Percentiles rank a stretch among this genome's conserved stretches.
Evolutionary conservation across 1,140 invertebrate genomes (phyloP).

Genomic region (Aplysia californica): DNA sequence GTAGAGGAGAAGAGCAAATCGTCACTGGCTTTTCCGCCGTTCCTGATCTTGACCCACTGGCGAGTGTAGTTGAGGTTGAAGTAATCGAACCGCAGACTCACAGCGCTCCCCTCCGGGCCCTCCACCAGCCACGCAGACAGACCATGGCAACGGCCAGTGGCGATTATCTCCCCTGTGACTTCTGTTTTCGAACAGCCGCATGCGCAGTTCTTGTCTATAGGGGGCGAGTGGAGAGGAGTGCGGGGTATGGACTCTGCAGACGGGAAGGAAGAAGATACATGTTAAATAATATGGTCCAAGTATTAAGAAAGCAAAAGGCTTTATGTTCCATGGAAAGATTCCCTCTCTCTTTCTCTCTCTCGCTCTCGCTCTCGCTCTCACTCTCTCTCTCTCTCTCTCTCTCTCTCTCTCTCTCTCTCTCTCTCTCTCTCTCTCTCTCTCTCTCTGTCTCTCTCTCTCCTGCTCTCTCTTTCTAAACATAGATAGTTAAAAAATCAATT

Average conservation of each 20-base stretch:
- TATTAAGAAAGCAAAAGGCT: no score
- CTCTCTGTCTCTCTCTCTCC: no score
- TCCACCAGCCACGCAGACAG: slow-evolving; percentile 48
- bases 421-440: slow-evolving; percentile 2
- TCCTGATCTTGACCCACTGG: slow-evolving; percentile 55
- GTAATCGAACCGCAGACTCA: slow-evolving; percentile 49
- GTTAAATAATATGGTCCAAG: no score
- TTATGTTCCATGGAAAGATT: no score
- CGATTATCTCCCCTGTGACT: slow-evolving; percentile 47
- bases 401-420: slow-evolving; percentile 14
- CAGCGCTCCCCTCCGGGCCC: slow-evolving; percentile 27
- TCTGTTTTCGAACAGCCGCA: slow-evolving; percentile 46
- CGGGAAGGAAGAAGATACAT: slow-evolving; percentile 36
- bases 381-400: slow-evolving; percentile 4
- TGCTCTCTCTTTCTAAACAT: no score
- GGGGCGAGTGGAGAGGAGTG: slow-evolving; percentile 45
- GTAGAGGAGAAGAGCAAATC: slow-evolving; percentile 45
- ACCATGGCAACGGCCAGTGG: slow-evolving; percentile 53
- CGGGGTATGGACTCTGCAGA: slow-evolving; percentile 49
- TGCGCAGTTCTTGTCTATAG: slow-evolving; percentile 38
- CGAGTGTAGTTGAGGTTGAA: slow-evolving; percentile 43
- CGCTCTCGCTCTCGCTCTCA: background rate
- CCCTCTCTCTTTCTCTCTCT: slow-evolving; percentile 35
- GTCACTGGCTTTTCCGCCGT: slow-evolving; percentile 39
- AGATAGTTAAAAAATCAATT: no score